phyloP scores from a whole-genome alignment of 2,113 vertebrate genomes.

The Lamprologus callipterus region DNA sequence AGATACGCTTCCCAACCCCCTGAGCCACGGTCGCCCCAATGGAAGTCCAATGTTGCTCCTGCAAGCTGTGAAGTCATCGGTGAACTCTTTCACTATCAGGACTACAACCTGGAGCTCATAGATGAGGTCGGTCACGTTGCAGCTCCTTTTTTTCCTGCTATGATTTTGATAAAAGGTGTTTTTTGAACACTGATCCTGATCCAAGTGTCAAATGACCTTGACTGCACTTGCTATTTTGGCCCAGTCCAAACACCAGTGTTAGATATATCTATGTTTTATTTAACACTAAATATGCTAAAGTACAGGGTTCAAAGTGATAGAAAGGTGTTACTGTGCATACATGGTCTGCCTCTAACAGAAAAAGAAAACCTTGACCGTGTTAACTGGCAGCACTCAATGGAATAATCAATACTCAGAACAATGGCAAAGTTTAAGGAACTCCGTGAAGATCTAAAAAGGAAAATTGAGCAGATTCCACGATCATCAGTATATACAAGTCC shows the following conservation, averaged over 20 bases:
- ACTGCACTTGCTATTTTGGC: neutral
- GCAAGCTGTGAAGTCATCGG: accelerated
- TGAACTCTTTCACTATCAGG: neutral
- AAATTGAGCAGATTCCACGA: neutral
- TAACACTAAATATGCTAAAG: accelerated
- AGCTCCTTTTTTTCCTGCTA: neutral
- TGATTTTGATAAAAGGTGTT: neutral
- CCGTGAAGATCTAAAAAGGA: neutral
- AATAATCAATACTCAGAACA: neutral
- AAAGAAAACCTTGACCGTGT: accelerated
- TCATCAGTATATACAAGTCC: neutral
- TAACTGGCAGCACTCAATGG: neutral
- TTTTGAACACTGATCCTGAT: neutral
- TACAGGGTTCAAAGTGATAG: neutral
- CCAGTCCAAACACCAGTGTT: neutral
- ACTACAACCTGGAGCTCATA: neutral
- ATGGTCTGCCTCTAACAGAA: neutral
- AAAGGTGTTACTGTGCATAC: neutral
- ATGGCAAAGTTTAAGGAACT: neutral
- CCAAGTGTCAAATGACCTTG: neutral
- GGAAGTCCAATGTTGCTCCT: neutral
- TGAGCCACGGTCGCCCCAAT: neutral
- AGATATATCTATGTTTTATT: neutral
- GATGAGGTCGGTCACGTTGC: accelerated
- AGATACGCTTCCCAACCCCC: too few species aligned